Percentiles rank a stretch among this genome's conserved stretches.
Conservation (phyloP, 2,888 invertebrate genomes). For the Tiliacea citrago region DNA sequence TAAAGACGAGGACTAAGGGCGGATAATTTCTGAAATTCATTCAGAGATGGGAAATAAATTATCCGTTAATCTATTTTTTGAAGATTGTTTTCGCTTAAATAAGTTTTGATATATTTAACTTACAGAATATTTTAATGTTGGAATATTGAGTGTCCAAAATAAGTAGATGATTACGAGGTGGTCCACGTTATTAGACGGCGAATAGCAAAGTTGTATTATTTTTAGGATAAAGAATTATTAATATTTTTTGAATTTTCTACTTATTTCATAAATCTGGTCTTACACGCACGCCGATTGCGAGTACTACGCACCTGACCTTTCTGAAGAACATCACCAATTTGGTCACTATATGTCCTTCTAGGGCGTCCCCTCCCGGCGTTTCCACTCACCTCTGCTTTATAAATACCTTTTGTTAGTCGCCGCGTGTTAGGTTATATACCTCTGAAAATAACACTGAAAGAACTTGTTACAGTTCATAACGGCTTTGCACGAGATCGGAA, state of each 20-base stretch:
- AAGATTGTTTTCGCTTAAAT: slow-evolving; percentile 14
- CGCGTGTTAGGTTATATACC: neutral
- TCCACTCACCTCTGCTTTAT: too few relatives aligned
- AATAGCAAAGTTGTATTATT: neutral
- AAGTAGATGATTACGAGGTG: neutral
- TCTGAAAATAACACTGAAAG: neutral
- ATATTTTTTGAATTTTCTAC: too few relatives aligned
- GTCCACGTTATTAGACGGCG: neutral
- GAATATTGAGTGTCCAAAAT: neutral
- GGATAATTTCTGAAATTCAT: slow-evolving; percentile 78
- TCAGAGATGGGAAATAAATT: slow-evolving; percentile 71
- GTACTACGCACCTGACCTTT: too few relatives aligned
- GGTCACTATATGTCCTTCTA: too few relatives aligned
- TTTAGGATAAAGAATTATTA: neutral
- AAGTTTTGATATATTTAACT: slow-evolving; percentile 10
- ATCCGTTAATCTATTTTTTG: slow-evolving; percentile 47
- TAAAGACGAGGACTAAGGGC: slow-evolving; percentile 79
- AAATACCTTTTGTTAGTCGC: too few relatives aligned
- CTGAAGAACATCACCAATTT: too few relatives aligned
- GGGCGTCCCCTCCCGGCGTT: too few relatives aligned
- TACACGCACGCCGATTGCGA: too few relatives aligned
- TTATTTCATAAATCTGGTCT: too few relatives aligned
- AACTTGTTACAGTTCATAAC: slow-evolving; percentile 1
- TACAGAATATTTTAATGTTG: neutral
- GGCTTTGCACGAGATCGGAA: neutral